These are phyloP conservation scores for Xanthia togata DNA, from an alignment of 2,888 invertebrate species.

Conservation along the genomic window DNA sequence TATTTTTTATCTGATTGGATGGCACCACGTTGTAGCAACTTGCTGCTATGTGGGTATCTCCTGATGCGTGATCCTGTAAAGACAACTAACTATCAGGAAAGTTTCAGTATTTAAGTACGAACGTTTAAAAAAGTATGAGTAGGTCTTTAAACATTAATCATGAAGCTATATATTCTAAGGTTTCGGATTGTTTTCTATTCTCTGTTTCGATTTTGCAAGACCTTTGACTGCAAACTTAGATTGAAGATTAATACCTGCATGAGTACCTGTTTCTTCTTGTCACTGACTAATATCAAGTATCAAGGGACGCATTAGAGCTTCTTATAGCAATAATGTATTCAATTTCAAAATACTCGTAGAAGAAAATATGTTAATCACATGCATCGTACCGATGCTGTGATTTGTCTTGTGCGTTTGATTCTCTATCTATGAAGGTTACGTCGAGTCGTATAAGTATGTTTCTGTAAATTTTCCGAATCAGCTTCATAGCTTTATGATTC, in stretches of 20 bases:
- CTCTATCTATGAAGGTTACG: background rate
- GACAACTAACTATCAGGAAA: background rate
- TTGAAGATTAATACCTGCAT: constrained; percentile 25
- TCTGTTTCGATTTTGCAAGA: background rate
- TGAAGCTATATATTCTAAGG: background rate
- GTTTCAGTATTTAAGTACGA: background rate
- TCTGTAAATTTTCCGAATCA: background rate
- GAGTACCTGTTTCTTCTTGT: constrained; percentile 14
- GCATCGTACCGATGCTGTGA: constrained; percentile 19
- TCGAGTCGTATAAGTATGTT: background rate
- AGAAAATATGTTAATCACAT: constrained; percentile 45
- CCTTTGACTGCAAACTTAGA: background rate
- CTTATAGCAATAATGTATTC: constrained; percentile 39
- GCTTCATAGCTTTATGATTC: background rate
- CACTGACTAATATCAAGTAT: constrained; percentile 46
- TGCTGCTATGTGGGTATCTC: too few species aligned
- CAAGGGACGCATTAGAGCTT: constrained; percentile 15
- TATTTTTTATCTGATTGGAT: background rate
- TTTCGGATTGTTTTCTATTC: background rate
- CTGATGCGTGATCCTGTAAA: background rate
- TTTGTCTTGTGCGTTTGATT: constrained; percentile 30
- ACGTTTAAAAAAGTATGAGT: background rate
- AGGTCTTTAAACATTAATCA: background rate
- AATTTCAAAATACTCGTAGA: constrained; percentile 46
- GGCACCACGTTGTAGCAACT: background rate